phyloP scores from a whole-genome alignment of 2,888 invertebrate species.

The Eumacrocentrus americanus region DNA sequence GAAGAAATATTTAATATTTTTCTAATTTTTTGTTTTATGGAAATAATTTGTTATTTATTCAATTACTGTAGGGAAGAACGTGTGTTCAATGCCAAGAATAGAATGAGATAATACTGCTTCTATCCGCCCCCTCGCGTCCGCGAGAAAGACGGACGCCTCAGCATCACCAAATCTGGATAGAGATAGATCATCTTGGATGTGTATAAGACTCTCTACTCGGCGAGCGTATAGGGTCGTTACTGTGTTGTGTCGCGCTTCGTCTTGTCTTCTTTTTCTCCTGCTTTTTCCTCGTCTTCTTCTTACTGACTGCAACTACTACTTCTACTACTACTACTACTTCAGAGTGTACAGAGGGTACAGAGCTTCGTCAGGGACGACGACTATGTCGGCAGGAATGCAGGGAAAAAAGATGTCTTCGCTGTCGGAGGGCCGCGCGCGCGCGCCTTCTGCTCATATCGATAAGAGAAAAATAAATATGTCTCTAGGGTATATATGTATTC shows the following conservation, averaged over 20 bases:
- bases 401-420: conserved; percentile 22
- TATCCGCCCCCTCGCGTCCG: background rate
- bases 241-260: conserved; percentile 17
- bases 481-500: too few relatives aligned
- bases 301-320: too few relatives aligned
- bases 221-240: conserved; percentile 19
- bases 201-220: too few relatives aligned
- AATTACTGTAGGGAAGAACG: too few relatives aligned
- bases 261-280: conserved; percentile 7
- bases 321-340: background rate
- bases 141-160: conserved; percentile 19
- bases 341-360: background rate
- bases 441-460: background rate
- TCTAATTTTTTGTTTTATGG: background rate
- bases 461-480: background rate
- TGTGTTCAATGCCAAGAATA: background rate
- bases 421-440: conserved; percentile 20
- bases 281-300: background rate
- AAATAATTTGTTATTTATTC: too few relatives aligned
- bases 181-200: conserved; percentile 31
- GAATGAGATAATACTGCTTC: background rate
- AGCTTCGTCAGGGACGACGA: conserved; percentile 17
- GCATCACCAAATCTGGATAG: conserved; percentile 23
- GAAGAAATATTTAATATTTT: conserved; percentile 1
- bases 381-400: conserved; percentile 24